These are phyloP conservation scores for Crotalus helleri DNA, from an alignment of 2,113 vertebrate species.

Conservation along the genomic window DNA sequence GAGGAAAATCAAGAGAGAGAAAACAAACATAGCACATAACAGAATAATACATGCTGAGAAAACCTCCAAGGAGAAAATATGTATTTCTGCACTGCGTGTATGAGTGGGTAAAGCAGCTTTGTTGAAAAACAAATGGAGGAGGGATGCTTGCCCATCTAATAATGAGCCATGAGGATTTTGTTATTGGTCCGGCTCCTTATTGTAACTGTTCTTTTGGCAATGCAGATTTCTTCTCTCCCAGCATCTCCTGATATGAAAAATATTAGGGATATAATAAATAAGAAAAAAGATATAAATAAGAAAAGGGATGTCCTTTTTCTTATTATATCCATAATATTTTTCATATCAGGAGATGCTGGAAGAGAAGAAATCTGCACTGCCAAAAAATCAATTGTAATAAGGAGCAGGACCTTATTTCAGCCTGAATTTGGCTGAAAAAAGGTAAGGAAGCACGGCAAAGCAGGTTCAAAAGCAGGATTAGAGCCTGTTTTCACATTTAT, in stretches of 20 bases:
- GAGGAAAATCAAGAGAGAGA: not conserved
- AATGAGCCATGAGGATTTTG: not conserved
- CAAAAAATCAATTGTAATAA: not conserved
- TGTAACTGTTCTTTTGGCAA: not conserved
- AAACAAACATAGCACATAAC: not conserved
- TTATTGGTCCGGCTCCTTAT: not conserved
- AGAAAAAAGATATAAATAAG: not conserved
- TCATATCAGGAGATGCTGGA: not conserved
- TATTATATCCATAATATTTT: not conserved
- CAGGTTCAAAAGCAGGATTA: not conserved
- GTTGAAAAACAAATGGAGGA: not conserved
- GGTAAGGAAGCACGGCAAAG: not conserved
- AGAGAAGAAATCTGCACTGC: not conserved
- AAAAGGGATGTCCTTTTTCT: not conserved
- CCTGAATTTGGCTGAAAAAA: not conserved
- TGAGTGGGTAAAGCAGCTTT: not conserved
- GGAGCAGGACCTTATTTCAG: not conserved
- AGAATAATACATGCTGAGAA: not conserved
- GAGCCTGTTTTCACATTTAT: not conserved
- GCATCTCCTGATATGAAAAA: not conserved
- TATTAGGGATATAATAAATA: not conserved
- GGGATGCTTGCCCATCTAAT: not conserved
- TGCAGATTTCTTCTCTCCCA: not conserved
- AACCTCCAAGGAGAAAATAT: not conserved
- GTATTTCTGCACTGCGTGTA: not conserved